Conservation (phyloP, 1,140 invertebrate species). For the Catajapyx aquilonaris region DNA sequence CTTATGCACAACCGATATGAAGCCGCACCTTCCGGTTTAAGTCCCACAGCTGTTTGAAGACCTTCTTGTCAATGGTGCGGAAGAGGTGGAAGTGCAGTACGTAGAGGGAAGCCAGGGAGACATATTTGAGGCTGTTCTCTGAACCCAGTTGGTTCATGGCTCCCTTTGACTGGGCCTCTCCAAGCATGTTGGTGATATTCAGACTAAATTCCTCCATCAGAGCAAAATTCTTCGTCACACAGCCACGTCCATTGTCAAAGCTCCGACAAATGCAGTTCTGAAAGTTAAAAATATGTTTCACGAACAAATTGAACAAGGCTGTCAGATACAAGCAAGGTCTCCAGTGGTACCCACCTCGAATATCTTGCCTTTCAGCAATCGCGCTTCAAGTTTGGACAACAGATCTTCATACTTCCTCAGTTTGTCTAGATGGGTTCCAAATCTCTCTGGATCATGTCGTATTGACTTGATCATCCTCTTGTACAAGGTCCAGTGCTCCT, state of each 20-base stretch:
- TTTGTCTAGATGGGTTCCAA: constrained; percentile 29
- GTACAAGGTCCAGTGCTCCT: constrained; percentile 48
- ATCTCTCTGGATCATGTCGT: constrained; percentile 39
- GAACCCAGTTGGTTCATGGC: constrained; percentile 23
- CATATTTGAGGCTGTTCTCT: constrained; percentile 33
- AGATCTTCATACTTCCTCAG: constrained; percentile 41
- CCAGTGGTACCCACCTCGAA: constrained; percentile 35
- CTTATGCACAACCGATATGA: too few species aligned
- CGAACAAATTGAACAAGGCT: constrained; percentile 2
- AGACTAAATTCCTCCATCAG: constrained; percentile 46
- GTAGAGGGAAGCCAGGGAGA: constrained; percentile 46
- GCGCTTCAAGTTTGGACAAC: constrained; percentile 36
- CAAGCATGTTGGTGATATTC: constrained; percentile 41
- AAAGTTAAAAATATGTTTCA: constrained; percentile 4
- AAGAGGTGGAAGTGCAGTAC: constrained; percentile 53
- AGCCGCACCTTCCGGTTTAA: constrained; percentile 54
- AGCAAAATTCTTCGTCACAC: constrained; percentile 35
- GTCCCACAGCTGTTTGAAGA: constrained; percentile 47
- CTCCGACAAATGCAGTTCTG: constrained; percentile 35
- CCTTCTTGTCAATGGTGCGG: constrained; percentile 51
- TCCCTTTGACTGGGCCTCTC: constrained; percentile 35
- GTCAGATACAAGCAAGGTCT: constrained; percentile 2
- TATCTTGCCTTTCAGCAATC: constrained; percentile 35
- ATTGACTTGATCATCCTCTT: constrained; percentile 42
- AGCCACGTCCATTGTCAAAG: constrained; percentile 33